Evolutionary conservation across 2,888 invertebrate genomes (phyloP).

Genomic region (Tanypteryx hageni): DNA sequence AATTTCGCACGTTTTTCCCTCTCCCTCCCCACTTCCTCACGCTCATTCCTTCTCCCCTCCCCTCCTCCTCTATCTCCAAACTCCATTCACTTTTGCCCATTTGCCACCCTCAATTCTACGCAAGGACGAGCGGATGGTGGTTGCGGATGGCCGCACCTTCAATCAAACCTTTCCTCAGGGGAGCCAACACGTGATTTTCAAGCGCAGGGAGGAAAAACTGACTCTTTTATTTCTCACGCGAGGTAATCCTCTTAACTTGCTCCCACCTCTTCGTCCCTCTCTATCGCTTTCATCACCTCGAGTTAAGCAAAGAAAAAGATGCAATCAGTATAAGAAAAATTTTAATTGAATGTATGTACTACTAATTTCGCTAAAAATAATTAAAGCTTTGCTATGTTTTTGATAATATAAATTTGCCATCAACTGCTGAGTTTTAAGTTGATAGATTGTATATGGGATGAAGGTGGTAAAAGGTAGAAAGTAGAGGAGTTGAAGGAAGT

Average conservation of each 20-base stretch:
- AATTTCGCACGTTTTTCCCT: not conserved
- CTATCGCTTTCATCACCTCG: not conserved
- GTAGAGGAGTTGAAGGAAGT: too few species aligned
- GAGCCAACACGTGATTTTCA: not conserved
- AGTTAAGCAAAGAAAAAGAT: too few species aligned
- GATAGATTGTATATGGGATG: too few species aligned
- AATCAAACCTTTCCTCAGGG: not conserved
- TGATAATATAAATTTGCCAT: too few species aligned
- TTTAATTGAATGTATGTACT: too few species aligned
- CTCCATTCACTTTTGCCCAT: conserved; percentile 8
- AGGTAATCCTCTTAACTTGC: not conserved
- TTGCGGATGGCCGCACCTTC: conserved; percentile 31
- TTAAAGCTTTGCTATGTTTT: too few species aligned
- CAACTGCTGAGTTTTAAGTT: too few species aligned
- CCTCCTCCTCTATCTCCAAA: not conserved
- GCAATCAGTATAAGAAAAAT: too few species aligned
- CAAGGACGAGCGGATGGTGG: conserved; percentile 13
- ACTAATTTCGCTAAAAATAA: too few species aligned
- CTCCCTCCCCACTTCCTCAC: not conserved
- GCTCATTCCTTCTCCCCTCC: not conserved
- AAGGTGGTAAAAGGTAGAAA: too few species aligned
- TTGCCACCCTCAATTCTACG: conserved; percentile 21
- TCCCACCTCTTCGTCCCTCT: not conserved
- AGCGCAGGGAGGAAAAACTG: not conserved
- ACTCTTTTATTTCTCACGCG: not conserved